Conservation (phyloP, 1,140 invertebrate genomes). For the Zaprionus nigranus region DNA sequence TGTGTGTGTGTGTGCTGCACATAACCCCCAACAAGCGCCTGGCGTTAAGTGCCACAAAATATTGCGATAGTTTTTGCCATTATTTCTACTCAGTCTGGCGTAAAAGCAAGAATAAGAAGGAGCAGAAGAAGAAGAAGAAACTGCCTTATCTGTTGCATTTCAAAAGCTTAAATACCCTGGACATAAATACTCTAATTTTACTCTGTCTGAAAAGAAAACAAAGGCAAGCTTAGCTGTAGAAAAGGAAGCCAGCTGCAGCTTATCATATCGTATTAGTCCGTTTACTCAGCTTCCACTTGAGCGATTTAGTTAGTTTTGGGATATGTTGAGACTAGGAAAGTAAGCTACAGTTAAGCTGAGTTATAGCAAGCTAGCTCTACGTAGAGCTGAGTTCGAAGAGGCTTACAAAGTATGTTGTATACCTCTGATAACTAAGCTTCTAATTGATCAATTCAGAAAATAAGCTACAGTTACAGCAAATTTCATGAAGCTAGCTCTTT, state of each 20-base stretch:
- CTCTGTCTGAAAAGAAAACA: not conserved
- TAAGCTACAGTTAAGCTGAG: not conserved
- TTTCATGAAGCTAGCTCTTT: not conserved
- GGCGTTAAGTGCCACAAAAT: slow-evolving; percentile 30
- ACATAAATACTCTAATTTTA: not conserved
- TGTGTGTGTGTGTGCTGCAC: slow-evolving; percentile 1
- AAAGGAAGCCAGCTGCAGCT: not conserved
- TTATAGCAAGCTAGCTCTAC: too few species aligned
- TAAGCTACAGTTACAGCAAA: not conserved
- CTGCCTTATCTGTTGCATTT: slow-evolving; percentile 1
- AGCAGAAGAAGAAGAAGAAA: not conserved
- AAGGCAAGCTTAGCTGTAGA: not conserved
- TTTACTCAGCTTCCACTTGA: not conserved
- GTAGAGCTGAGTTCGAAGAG: too few species aligned
- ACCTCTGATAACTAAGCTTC: too few species aligned
- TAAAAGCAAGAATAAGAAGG: slow-evolving; percentile 7
- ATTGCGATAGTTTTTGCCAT: slow-evolving; percentile 34
- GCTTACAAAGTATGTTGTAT: too few species aligned
- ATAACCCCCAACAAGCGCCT: slow-evolving; percentile 16
- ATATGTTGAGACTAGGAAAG: not conserved
- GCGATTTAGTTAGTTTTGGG: not conserved
- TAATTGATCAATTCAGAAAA: too few species aligned
- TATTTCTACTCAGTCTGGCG: slow-evolving; percentile 22
- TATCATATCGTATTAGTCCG: not conserved
- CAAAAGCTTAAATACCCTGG: slow-evolving; percentile 9